Evolutionary conservation across 2,113 vertebrate genomes (phyloP).

Genomic region (Sprattus sprattus): DNA sequence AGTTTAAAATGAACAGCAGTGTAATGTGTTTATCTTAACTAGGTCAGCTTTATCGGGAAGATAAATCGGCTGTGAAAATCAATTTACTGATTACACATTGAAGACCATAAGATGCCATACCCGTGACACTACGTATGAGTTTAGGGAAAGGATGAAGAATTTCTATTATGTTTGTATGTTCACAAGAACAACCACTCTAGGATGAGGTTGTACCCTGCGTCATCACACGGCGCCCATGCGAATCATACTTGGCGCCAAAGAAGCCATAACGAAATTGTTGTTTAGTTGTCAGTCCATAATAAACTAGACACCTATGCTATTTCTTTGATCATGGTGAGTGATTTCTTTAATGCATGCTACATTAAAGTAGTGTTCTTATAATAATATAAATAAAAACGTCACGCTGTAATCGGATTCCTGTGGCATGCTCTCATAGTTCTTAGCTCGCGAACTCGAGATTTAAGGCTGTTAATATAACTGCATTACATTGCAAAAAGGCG

Average conservation of each 20-base stretch:
- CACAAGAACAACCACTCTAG: no score
- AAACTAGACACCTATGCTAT: constrained; percentile 24
- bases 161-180: no score
- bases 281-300: constrained; percentile 14
- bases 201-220: constrained; percentile 45
- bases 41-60: no score
- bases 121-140: no score
- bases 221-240: constrained; percentile 64
- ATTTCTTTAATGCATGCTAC: neutral
- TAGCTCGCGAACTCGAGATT: neutral
- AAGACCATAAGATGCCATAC: no score
- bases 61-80: no score
- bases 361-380: neutral
- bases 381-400: neutral
- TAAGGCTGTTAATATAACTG: neutral
- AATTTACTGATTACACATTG: no score
- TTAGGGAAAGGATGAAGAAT: no score
- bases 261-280: constrained; percentile 19
- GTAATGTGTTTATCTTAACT: no score
- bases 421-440: neutral
- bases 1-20: no score
- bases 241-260: constrained; percentile 70
- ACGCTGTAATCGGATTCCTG: neutral
- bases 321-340: constrained; percentile 60
- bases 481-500: no score